Evolutionary conservation across 2,888 invertebrate species (phyloP).

Genomic region (Lissocephala sabroskyi): DNA sequence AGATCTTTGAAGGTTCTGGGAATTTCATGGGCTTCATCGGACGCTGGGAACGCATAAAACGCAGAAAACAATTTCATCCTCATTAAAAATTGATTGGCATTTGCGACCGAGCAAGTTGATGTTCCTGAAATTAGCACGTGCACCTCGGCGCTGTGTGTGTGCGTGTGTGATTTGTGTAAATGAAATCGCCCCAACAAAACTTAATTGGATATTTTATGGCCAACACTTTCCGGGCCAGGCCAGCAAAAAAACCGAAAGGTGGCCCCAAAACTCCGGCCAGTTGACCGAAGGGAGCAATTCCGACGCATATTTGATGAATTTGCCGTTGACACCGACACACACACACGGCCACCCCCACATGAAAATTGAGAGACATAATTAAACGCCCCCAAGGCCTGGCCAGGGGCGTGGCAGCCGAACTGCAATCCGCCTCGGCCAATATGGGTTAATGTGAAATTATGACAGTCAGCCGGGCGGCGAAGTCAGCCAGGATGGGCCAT

Average conservation of each 20-base stretch:
- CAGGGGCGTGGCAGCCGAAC: neutral
- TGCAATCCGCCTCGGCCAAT: constrained; percentile 9
- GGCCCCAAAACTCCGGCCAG: constrained; percentile 2
- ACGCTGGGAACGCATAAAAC: neutral
- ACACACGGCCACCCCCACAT: constrained; percentile 9
- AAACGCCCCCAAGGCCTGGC: constrained; percentile 37
- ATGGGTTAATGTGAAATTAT: constrained; percentile 53
- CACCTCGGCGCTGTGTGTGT: neutral
- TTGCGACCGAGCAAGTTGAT: constrained; percentile 5
- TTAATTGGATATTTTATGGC: constrained; percentile 64
- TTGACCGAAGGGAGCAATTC: constrained; percentile 49
- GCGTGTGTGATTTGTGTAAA: constrained; percentile 12
- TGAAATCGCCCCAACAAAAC: constrained; percentile 41
- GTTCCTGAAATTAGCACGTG: too few species aligned
- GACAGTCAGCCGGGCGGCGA: neutral
- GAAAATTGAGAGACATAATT: constrained; percentile 46
- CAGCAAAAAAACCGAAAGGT: constrained; percentile 8
- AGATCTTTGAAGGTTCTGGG: too few species aligned
- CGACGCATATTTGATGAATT: constrained; percentile 56
- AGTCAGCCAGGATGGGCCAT: too few species aligned
- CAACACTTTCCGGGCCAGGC: constrained; percentile 57
- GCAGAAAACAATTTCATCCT: constrained; percentile 59
- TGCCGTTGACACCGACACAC: constrained; percentile 30
- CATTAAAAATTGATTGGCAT: constrained; percentile 66
- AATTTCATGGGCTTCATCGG: neutral